Evolutionary conservation across 1,140 invertebrate species (phyloP).

Genomic region (Arion vulgaris): DNA sequence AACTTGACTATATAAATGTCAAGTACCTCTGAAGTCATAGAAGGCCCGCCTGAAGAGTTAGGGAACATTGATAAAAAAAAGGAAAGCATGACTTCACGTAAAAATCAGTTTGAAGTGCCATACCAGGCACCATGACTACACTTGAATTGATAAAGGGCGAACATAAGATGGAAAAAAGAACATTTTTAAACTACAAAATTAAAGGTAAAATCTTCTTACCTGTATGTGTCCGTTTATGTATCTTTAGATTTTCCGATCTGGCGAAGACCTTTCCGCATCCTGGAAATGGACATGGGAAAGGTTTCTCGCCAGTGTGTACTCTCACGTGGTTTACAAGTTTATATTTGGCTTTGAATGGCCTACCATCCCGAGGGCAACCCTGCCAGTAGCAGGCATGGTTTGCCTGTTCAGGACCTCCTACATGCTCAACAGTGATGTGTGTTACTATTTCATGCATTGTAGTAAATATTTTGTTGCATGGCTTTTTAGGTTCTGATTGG

Average conservation of each 20-base stretch:
- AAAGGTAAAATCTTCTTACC: slow-evolving; percentile 75
- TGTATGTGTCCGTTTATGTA: slow-evolving; percentile 93
- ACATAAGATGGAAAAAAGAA: too few species aligned
- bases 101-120: too few species aligned
- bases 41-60: too few species aligned
- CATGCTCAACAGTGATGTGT: slow-evolving; percentile 97
- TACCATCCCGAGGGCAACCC: slow-evolving; percentile 88
- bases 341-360: slow-evolving; percentile 99
- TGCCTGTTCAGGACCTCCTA: slow-evolving; percentile 85
- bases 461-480: slow-evolving; percentile 93
- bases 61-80: too few species aligned
- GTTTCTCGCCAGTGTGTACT: slow-evolving; percentile 99
- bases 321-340: slow-evolving; percentile 99
- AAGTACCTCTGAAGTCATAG: too few species aligned
- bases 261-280: slow-evolving; percentile 99
- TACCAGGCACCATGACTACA: too few species aligned
- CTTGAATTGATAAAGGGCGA: too few species aligned
- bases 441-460: slow-evolving; percentile 97
- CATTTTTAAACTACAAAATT: too few species aligned
- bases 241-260: slow-evolving; percentile 97
- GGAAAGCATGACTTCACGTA: too few species aligned
- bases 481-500: slow-evolving; percentile 82
- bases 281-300: slow-evolving; percentile 96
- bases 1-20: too few species aligned
- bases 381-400: slow-evolving; percentile 92